Base-by-base conservation (phyloP, 1,140 invertebrate species). In the Meloidogyne hapla region DNA sequence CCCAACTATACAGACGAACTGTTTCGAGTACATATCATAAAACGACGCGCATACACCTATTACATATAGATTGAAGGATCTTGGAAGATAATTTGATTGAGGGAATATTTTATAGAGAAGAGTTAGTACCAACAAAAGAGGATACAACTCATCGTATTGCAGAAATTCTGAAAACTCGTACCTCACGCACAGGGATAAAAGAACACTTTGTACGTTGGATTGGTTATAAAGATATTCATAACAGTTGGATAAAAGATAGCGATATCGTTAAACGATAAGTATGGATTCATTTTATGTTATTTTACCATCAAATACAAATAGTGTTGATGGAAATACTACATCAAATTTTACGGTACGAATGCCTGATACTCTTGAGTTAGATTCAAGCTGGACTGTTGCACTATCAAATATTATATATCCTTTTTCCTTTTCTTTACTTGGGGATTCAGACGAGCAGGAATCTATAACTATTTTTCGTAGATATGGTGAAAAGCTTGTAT, bases 1-100 rank as follows among this genome's bases (percentile, higher is more conserved):
- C 40, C 69, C 6, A 77, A 68, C 13, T 80, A 71, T 25, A 45
- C 79, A 13, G 79, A 63, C 18, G 65, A 76, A 70, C 25, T 81
- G 9, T 79, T 63, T 33, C 33, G 4, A 6, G 9, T 33, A 33
- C 4, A 33, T 33, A 33, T 8, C 4, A 33, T 8, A 6, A n/a
- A 33, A 33, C 33, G 33, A 33, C 33, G 33, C 33, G 9, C 33
- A 8, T 33, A 33, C 33, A 33, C 33, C 33, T 33, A 33, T 33
- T 6, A 33, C 33, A 33, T 69, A 69, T 42, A 12, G 68, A 1
- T 26, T 69, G 15, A 23, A 26, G 6, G 68, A 69, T 42, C 42
- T 69, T 6, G 18, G n/a, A 69, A 23, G 68, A 28, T 0, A 56
- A 42, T 15, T 3, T 12, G 12, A 69, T 69, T 15, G 26, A 69